phyloP scores from a whole-genome alignment of 2,113 vertebrate genomes.

The Phalacrocorax brasilianus region DNA sequence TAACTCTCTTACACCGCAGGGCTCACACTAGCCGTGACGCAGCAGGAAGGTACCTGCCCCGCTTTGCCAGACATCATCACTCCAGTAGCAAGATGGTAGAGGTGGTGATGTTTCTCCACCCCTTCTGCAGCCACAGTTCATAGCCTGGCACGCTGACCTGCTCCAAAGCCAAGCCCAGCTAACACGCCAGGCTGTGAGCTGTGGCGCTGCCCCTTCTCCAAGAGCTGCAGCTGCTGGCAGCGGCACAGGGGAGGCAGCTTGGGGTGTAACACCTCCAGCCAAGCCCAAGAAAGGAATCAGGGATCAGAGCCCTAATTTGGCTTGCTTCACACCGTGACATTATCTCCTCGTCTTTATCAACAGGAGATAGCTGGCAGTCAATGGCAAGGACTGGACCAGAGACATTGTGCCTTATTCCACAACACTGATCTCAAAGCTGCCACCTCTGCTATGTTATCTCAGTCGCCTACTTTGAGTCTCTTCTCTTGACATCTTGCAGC shows the following conservation, averaged over 20 bases:
- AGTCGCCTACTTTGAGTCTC: neutral
- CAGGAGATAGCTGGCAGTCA: neutral
- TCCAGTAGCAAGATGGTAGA: neutral
- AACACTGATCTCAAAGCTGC: neutral
- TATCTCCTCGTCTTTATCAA: neutral
- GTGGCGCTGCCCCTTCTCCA: fast-evolving
- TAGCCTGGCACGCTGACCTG: neutral
- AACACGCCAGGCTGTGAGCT: neutral
- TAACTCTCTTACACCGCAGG: neutral
- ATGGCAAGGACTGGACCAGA: neutral
- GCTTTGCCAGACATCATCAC: neutral
- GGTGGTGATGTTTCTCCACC: neutral
- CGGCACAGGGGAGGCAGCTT: neutral
- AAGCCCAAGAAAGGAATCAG: neutral
- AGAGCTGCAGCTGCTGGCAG: neutral
- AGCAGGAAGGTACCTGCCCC: neutral
- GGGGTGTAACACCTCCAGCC: neutral
- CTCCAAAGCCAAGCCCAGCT: neutral
- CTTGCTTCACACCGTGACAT: neutral
- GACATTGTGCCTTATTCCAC: neutral
- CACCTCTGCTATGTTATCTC: neutral
- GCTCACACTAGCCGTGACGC: neutral
- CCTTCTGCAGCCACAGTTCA: neutral
- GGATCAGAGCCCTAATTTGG: neutral
- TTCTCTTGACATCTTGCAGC: neutral